phyloP scores from a whole-genome alignment of 2,113 vertebrate genomes.

The Platysternon megacephalum region DNA sequence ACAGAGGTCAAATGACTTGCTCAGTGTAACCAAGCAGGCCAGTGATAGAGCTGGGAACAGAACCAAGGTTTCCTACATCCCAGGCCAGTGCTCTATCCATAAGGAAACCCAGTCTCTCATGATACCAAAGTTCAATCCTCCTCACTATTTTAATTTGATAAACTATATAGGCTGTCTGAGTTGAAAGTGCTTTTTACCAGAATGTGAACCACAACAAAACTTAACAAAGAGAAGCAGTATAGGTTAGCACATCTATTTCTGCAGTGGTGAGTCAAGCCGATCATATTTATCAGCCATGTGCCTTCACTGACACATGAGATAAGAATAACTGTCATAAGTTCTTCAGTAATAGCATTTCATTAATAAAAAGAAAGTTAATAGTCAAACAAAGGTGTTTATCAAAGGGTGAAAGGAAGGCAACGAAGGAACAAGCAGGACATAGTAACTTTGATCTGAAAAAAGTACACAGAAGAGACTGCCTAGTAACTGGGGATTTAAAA shows the following conservation, averaged over 20 bases:
- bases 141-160: constrained; percentile 24
- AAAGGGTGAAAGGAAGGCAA: neutral
- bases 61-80: neutral
- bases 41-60: neutral
- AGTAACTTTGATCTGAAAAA: neutral
- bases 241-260: neutral
- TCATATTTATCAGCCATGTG: neutral
- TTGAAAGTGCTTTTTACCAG: neutral
- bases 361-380: neutral
- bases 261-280: neutral
- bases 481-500: neutral
- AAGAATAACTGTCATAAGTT: neutral
- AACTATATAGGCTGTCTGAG: neutral
- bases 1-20: neutral
- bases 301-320: neutral
- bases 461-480: neutral
- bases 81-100: neutral
- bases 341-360: neutral
- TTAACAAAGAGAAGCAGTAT: constrained; percentile 9
- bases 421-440: neutral
- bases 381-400: neutral
- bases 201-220: constrained; percentile 33
- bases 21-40: neutral
- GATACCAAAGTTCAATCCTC: neutral
- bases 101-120: neutral